Percentiles rank a stretch among this genome's conserved stretches.
phyloP scores from a whole-genome alignment of 2,797 vertebrate genomes.

The Enteromius thamalakanensis region DNA sequence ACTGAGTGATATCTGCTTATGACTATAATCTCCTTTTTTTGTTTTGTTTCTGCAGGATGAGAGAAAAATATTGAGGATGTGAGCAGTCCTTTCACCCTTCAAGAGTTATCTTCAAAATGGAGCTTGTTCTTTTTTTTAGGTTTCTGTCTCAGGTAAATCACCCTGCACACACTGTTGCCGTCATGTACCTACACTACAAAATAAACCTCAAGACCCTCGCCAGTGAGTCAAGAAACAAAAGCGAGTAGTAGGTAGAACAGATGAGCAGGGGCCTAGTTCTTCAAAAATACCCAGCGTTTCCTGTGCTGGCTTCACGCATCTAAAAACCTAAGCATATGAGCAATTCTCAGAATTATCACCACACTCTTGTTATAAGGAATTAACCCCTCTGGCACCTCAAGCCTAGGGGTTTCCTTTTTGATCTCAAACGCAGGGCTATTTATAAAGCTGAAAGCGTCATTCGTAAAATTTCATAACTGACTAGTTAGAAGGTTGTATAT shows the following conservation, averaged over 20 bases:
- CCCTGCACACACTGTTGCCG: not conserved
- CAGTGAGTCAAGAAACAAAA: not conserved
- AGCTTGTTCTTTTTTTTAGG: not conserved
- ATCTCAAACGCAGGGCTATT: not conserved
- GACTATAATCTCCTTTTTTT: not conserved
- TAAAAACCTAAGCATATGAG: not conserved
- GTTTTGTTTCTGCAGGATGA: not conserved
- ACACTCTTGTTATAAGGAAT: slow-evolving; percentile 8
- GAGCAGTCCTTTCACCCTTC: not conserved
- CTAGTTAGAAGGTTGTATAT: not conserved
- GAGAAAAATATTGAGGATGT: not conserved
- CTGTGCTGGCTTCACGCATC: slow-evolving; percentile 30
- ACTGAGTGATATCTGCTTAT: not conserved
- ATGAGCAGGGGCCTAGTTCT: slow-evolving; percentile 16
- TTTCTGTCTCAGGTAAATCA: slow-evolving; percentile 33
- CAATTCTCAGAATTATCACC: slow-evolving; percentile 36
- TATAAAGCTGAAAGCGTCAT: not conserved
- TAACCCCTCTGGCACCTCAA: slow-evolving; percentile 8
- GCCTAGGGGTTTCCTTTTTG: not conserved
- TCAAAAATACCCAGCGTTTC: slow-evolving; percentile 29
- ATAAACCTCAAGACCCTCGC: not conserved
- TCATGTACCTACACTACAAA: not conserved
- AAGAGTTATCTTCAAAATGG: slow-evolving; percentile 5
- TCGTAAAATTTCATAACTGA: not conserved
- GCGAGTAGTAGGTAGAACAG: slow-evolving; percentile 15